Base-by-base conservation (phyloP, 2,797 vertebrate genomes). In the Distichodus sexfasciatus region DNA sequence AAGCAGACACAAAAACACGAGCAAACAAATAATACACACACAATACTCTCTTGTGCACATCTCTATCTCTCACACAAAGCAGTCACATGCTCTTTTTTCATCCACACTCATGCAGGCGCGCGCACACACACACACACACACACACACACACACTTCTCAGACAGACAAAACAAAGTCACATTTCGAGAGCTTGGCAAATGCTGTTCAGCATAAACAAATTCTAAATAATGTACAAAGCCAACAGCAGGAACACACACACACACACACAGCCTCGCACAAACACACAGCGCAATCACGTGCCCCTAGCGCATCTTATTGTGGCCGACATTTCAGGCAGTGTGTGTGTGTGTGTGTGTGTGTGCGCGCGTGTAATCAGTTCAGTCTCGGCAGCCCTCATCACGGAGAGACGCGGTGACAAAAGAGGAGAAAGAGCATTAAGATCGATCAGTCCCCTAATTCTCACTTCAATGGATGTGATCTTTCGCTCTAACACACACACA, bases 1-100 rank as follows among this genome's bases (percentile, higher is more conserved):
- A 71, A 17, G 29, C 69, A 82, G 54, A 48, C 44, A 60, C 71
- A 72, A 23, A 11, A 57, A 72, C 31, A 54, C 38, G 54, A 17
- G 17, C 47, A 40, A 31, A 33, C 48, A 60, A 9, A 41, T 9
- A 60, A 17, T n/a, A n/a, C n/a, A 43, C 44, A 41, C 1, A 29
- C 23, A 43, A 29, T n/a, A n/a, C n/a, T n/a, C n/a, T n/a, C n/a
- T n/a, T n/a, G n/a, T n/a, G n/a, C n/a, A n/a, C n/a, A n/a, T n/a
- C n/a, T n/a, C n/a, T n/a, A n/a, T n/a, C n/a, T n/a, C n/a, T n/a
- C n/a, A n/a, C n/a, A n/a, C n/a, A n/a, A n/a, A n/a, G n/a, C n/a
- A n/a, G n/a, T n/a, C n/a, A n/a, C n/a, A n/a, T n/a, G n/a, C n/a
- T n/a, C n/a, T n/a, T n/a, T n/a, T n/a, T n/a, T n/a, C n/a, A n/a